phyloP scores from a whole-genome alignment of 2,797 vertebrate species.

The Tenualosa ilisha region DNA sequence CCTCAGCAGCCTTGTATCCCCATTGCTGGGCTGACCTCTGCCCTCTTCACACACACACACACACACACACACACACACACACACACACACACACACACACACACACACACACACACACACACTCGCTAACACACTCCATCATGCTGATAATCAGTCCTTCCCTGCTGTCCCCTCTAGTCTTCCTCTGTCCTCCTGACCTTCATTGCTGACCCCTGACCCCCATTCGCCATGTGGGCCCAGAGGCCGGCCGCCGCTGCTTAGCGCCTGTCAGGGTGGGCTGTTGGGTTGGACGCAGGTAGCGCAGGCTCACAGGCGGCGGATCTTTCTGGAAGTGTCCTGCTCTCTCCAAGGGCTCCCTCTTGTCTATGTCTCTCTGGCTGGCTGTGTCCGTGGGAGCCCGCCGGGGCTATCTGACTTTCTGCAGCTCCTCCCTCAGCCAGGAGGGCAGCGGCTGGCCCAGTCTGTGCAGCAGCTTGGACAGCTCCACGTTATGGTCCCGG shows the following conservation, averaged over 20 bases:
- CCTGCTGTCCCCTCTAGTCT: background rate
- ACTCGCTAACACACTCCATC: background rate
- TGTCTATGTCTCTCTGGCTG: background rate
- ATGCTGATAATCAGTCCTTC: background rate
- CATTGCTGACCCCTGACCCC: background rate
- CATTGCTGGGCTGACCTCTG: background rate
- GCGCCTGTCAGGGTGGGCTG: background rate
- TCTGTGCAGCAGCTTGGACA: slow-evolving; percentile 92
- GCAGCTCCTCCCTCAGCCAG: slow-evolving; percentile 95
- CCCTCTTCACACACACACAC: background rate
- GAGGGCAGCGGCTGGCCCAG: slow-evolving; percentile 93
- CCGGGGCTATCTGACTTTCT: slow-evolving; percentile 87
- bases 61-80: slow-evolving; percentile 1
- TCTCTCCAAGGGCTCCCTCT: background rate
- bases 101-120: background rate
- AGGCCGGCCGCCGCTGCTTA: background rate
- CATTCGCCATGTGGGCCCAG: background rate
- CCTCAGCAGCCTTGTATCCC: background rate
- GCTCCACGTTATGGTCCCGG: slow-evolving; percentile 92
- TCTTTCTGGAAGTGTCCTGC: background rate
- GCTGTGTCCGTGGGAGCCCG: background rate
- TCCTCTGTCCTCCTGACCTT: background rate
- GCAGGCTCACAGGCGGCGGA: background rate
- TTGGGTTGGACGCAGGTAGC: background rate
- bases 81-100: background rate